phyloP scores from a whole-genome alignment of 2,888 invertebrate species.

The Mesochorus sp. region DNA sequence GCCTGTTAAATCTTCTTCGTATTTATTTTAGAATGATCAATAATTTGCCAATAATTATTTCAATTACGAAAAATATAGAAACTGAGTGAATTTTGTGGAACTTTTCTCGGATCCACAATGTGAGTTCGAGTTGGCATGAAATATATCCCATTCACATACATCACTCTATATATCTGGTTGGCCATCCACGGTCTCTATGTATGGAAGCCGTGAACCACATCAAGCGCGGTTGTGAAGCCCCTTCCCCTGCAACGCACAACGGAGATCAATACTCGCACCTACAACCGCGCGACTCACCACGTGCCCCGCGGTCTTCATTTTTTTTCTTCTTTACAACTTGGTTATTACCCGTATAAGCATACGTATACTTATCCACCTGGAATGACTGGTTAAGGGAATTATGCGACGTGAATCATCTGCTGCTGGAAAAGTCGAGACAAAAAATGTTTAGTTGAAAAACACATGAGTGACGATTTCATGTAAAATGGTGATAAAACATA shows the following conservation, averaged over 20 bases:
- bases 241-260: constrained; percentile 44
- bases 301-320: constrained; percentile 29
- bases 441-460: no score
- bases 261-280: constrained; percentile 62
- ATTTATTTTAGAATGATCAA: no score
- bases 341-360: constrained; percentile 5
- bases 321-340: constrained; percentile 4
- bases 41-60: no score
- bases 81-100: no score
- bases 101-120: no score
- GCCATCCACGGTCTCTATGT: constrained; percentile 22
- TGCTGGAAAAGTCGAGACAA: no score
- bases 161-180: constrained; percentile 27
- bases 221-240: constrained; percentile 30
- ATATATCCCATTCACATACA: neutral
- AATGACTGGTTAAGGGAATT: constrained; percentile 16
- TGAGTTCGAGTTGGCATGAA: neutral
- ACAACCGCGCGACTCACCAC: constrained; percentile 51
- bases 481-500: no score
- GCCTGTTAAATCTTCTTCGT: no score
- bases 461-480: no score
- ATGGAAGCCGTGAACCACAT: constrained; percentile 44
- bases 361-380: neutral
- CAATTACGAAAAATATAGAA: no score
- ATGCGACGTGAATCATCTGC: neutral